Percentiles rank a stretch among this genome's conserved stretches.
phyloP scores from a whole-genome alignment of 2,797 vertebrate species.

The Cirrhinus mrigala region DNA sequence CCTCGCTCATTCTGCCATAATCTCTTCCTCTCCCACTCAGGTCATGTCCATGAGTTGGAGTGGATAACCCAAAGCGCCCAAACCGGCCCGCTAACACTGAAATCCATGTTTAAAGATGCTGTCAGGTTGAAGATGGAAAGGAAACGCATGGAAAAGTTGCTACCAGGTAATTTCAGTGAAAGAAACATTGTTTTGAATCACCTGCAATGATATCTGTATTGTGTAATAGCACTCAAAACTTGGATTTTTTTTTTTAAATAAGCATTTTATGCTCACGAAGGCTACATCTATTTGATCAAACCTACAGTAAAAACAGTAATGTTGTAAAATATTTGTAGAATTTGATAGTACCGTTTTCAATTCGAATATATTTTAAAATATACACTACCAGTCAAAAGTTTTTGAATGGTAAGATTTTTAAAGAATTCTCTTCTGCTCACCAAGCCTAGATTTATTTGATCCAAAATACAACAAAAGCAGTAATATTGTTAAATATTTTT shows the following conservation, averaged over 20 bases:
- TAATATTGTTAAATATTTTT: no score
- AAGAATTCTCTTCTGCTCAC: no score
- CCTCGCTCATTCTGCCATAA: slow-evolving; percentile 58
- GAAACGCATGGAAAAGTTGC: slow-evolving; percentile 5
- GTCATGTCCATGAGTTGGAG: slow-evolving; percentile 54
- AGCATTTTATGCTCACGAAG: background rate
- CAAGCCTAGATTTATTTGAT: no score
- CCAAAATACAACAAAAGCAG: no score
- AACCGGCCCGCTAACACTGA: slow-evolving; percentile 35
- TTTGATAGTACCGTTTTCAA: background rate
- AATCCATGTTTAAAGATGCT: slow-evolving; percentile 54
- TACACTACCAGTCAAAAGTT: no score
- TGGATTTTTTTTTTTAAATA: background rate
- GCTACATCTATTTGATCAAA: no score
- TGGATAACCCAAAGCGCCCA: slow-evolving; percentile 53
- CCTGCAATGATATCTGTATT: slow-evolving; percentile 35
- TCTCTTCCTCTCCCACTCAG: slow-evolving; percentile 55
- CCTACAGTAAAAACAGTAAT: background rate
- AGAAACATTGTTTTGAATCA: slow-evolving; percentile 38
- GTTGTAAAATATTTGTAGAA: background rate
- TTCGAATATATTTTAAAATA: background rate
- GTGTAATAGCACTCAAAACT: background rate
- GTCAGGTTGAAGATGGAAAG: slow-evolving; percentile 23
- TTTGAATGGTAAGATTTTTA: no score
- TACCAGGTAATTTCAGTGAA: slow-evolving; percentile 22